Evolutionary conservation across 1,140 invertebrate genomes (phyloP), one percentile per base, ranked within the genome.

Genomic region (Helicoverpa armigera): DNA sequence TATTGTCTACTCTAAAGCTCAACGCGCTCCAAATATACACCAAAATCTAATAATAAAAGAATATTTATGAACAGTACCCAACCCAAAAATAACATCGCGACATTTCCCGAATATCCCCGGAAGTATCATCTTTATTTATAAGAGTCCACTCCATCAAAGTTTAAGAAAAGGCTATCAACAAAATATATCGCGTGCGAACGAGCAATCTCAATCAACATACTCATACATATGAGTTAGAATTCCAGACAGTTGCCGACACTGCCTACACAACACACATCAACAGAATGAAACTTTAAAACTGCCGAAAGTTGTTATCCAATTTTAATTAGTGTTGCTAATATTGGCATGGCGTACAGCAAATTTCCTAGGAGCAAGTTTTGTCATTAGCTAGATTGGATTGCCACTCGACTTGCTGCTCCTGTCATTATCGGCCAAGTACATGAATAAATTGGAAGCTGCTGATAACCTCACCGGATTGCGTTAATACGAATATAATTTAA

Each of bases 321-420:
- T 63, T 77, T 67, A 79, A 69, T 79, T 70, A 29, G 35, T 79
- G 63, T 70, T 58, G 63, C 65, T 70, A 77, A 77, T 79, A 79
- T 79, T 79, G 53, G 50, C 48, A 78, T 69, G 53, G 53, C 76
- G 63, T 54, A 60, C 11, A 58, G 76, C 50, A 51, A 69, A 79
- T 79, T 79, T 70, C 53, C 76, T 70, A 77, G 61, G 29, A 77
- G 60, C 53, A 79, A 79, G 61, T 69, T 79, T 79, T 70, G 65
- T 77, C 60, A 70, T 79, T 79, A 79, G 65, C 18, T 79, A 58
- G 51, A 79, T 79, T 79, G 76, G 65, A 70, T 79, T 79, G 54
- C 63, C 63, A 70, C 51, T 43, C 18, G 63, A 79, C 76, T 79
- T 69, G 65, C 53, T 65, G 48, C 50, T 70, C 51, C 63, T 69